Percentiles rank a stretch among this genome's conserved stretches.
These are phyloP conservation scores for Mionectes macconnelli DNA, from an alignment of 2,113 vertebrate species.

Conservation along the genomic window DNA sequence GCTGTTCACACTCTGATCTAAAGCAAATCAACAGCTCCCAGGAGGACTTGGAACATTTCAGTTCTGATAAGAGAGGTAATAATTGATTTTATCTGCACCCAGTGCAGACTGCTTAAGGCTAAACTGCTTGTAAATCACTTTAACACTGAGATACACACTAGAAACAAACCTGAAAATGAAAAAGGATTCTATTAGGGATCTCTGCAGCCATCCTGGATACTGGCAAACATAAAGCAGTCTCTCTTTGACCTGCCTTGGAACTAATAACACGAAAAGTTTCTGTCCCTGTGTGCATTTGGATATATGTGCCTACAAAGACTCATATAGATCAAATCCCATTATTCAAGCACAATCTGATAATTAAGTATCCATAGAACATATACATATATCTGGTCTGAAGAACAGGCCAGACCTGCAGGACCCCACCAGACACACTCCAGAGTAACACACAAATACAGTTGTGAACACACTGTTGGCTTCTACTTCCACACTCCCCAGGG, in stretches of 20 bases:
- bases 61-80: slow-evolving; percentile 35
- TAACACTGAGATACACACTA: neutral
- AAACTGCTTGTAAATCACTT: slow-evolving; percentile 41
- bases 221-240: neutral
- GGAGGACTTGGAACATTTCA: neutral
- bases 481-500: neutral
- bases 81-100: slow-evolving; percentile 47
- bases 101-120: slow-evolving; percentile 8
- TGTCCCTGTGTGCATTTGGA: neutral
- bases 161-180: slow-evolving; percentile 49
- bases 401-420: neutral
- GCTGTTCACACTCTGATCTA: neutral
- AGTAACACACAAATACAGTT: neutral
- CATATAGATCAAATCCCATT: fast-evolving
- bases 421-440: neutral
- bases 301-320: neutral
- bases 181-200: neutral
- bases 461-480: fast-evolving
- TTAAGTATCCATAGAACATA: neutral
- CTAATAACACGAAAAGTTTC: neutral
- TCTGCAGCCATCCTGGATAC: neutral
- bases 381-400: neutral
- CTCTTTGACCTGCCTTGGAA: neutral
- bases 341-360: fast-evolving
- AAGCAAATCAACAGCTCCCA: neutral